Percentiles rank a stretch among this genome's conserved stretches.
Conservation (phyloP, 1,140 invertebrate species). For the Belonocnema kinseyi region DNA sequence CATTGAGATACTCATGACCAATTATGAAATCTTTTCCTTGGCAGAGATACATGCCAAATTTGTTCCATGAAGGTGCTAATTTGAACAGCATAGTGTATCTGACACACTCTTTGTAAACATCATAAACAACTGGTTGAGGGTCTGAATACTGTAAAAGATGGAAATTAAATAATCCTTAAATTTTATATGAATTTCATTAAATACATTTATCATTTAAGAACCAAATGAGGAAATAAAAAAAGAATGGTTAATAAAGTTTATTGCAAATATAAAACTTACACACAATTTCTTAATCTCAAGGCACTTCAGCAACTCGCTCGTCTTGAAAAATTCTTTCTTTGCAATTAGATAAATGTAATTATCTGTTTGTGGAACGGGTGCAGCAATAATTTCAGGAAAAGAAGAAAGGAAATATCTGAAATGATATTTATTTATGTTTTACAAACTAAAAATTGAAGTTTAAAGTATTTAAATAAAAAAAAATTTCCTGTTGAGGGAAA, state of each 20-base stretch:
- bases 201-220: too few relatives aligned
- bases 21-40: constrained; percentile 53
- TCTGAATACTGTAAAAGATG: not conserved
- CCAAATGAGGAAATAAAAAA: not conserved
- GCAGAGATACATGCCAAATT: constrained; percentile 47
- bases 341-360: constrained; percentile 6
- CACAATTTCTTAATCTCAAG: not conserved
- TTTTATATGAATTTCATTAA: too few relatives aligned
- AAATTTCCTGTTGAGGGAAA: too few relatives aligned
- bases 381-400: constrained; percentile 6
- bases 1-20: constrained; percentile 36
- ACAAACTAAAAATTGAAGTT: too few relatives aligned
- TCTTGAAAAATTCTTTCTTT: not conserved
- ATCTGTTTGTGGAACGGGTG: not conserved
- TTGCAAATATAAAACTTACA: not conserved
- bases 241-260: not conserved
- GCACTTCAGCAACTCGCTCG: not conserved
- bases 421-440: not conserved
- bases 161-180: not conserved
- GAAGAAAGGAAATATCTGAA: not conserved
- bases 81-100: constrained; percentile 54
- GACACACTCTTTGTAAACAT: constrained; percentile 39
- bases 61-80: constrained; percentile 53
- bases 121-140: not conserved
- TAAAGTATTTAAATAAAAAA: too few relatives aligned